Conservation (phyloP, 1,140 invertebrate genomes). For the Aphelinus certus region DNA sequence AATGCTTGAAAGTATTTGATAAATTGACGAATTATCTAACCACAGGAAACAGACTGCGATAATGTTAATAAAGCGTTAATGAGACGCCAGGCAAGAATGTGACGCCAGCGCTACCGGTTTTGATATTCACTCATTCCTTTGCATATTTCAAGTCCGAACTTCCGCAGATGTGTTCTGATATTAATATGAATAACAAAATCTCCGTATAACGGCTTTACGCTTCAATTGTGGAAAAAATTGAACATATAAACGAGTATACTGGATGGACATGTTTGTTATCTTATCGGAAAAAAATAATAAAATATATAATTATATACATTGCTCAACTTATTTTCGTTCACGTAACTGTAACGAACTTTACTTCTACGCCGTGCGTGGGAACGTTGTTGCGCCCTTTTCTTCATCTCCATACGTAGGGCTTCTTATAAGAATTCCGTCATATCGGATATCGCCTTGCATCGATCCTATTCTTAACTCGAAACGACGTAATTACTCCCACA, state of each 20-base stretch:
- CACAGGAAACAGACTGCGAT: slow-evolving; percentile 36
- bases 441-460: slow-evolving; percentile 57
- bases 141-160: not conserved
- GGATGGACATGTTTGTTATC: no score
- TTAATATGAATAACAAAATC: no score
- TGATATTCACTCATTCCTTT: not conserved
- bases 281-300: no score
- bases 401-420: slow-evolving; percentile 48
- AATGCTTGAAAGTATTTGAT: slow-evolving; percentile 3
- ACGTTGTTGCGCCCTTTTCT: slow-evolving; percentile 32
- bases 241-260: no score
- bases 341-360: no score
- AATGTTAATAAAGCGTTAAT: slow-evolving; percentile 25
- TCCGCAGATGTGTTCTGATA: no score
- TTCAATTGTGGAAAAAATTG: no score
- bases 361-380: slow-evolving; percentile 21
- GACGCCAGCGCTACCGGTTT: slow-evolving; percentile 13
- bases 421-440: slow-evolving; percentile 61
- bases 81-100: slow-evolving; percentile 6
- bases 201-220: no score
- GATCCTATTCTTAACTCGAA: slow-evolving; percentile 31
- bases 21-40: slow-evolving; percentile 25
- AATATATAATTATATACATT: no score
- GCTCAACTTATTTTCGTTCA: no score
- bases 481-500: slow-evolving; percentile 31